Conservation (phyloP, 2,113 vertebrate genomes). For the Corythaixoides concolor region DNA sequence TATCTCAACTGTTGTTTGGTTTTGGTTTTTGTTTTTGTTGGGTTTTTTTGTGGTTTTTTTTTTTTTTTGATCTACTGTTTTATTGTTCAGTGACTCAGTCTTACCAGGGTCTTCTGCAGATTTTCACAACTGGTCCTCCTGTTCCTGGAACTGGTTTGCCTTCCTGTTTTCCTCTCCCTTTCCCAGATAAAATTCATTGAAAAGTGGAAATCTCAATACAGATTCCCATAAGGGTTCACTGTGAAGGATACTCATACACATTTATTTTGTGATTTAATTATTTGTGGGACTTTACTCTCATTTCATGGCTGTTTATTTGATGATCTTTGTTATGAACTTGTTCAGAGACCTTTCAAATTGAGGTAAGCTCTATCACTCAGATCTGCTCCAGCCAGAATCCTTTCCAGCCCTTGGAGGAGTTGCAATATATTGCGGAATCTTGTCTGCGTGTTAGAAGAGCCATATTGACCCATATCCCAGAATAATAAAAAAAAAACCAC, state of each 20-base stretch:
- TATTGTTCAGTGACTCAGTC: not conserved
- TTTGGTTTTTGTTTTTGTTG: too few species aligned
- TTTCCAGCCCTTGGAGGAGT: not conserved
- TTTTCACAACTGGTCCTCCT: not conserved
- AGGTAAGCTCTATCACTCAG: not conserved
- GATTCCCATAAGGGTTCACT: not conserved
- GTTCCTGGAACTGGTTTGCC: not conserved
- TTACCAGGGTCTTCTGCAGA: not conserved
- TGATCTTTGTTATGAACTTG: not conserved
- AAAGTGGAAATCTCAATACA: not conserved
- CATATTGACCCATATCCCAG: too few species aligned
- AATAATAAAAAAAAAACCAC: too few species aligned
- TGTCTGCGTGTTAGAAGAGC: not conserved
- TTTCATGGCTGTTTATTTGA: too few species aligned
- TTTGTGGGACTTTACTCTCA: not conserved
- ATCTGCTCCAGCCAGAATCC: not conserved
- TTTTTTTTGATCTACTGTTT: not conserved
- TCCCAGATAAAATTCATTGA: accelerated
- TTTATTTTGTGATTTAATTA: not conserved
- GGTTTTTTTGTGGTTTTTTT: too few species aligned
- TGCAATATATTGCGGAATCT: not conserved
- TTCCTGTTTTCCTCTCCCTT: not conserved
- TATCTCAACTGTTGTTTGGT: not conserved
- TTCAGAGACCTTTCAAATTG: not conserved
- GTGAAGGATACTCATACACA: too few species aligned